Conservation (phyloP, 1,140 invertebrate genomes). For the Drosophila leontia region DNA sequence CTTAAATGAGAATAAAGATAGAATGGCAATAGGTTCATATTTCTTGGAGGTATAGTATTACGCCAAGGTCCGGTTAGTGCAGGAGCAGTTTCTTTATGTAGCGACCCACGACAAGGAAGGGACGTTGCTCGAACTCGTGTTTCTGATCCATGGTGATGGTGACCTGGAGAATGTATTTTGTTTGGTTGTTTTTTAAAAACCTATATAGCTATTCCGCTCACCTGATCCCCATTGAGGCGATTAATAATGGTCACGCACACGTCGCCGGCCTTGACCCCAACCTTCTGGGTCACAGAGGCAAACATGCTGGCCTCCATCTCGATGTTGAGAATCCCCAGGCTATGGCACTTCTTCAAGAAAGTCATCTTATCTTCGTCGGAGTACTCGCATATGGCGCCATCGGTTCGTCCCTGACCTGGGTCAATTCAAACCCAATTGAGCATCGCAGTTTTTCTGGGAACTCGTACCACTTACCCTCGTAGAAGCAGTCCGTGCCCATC, state of each 20-base stretch:
- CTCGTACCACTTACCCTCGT: slow-evolving; percentile 90
- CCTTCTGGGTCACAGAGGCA: slow-evolving; percentile 94
- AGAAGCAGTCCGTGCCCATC: slow-evolving; percentile 97
- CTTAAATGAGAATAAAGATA: not conserved
- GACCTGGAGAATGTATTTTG: slow-evolving; percentile 32
- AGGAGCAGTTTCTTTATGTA: slow-evolving; percentile 55
- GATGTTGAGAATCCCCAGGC: slow-evolving; percentile 94
- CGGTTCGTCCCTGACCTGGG: slow-evolving; percentile 91
- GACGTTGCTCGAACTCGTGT: slow-evolving; percentile 66
- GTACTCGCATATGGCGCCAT: slow-evolving; percentile 96
- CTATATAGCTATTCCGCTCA: slow-evolving; percentile 77
- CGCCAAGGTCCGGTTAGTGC: not conserved
- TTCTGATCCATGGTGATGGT: slow-evolving; percentile 58
- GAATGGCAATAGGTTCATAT: not conserved
- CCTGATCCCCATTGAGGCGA: slow-evolving; percentile 96
- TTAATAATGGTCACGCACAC: slow-evolving; percentile 96
- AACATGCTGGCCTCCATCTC: slow-evolving; percentile 98
- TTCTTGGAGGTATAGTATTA: not conserved
- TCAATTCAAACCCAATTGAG: not conserved
- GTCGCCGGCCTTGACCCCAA: slow-evolving; percentile 94
- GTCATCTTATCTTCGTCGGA: slow-evolving; percentile 93
- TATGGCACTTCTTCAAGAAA: slow-evolving; percentile 87
- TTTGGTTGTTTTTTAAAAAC: not conserved
- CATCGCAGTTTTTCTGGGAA: not conserved
- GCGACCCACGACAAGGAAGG: slow-evolving; percentile 61